Evolutionary conservation across 2,797 vertebrate genomes (phyloP).

Genomic region (Linurgus olivaceus): DNA sequence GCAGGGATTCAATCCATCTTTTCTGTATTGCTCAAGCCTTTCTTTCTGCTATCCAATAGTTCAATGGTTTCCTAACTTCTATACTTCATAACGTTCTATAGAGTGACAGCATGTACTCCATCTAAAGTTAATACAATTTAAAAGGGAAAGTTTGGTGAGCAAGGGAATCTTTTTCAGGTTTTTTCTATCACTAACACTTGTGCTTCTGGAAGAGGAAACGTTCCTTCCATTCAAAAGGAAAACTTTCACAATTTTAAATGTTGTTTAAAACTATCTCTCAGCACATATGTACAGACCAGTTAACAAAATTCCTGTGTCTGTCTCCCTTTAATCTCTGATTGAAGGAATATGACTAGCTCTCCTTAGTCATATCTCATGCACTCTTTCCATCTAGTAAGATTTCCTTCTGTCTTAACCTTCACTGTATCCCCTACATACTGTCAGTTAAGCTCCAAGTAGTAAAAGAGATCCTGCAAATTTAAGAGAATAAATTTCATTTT

Average conservation of each 20-base stretch:
- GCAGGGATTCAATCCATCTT: background rate
- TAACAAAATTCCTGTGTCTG: background rate
- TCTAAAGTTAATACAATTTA: background rate
- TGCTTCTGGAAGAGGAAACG: background rate
- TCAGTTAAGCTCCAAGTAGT: background rate
- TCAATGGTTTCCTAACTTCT: constrained; percentile 1
- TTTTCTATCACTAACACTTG: background rate
- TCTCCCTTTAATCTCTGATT: background rate
- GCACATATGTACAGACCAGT: background rate
- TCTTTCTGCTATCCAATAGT: background rate
- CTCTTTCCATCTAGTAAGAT: background rate
- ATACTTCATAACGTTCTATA: background rate
- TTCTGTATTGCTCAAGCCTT: background rate
- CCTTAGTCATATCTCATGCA: background rate
- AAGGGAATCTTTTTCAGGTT: background rate
- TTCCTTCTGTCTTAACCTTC: background rate
- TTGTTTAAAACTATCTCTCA: background rate
- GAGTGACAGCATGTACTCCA: background rate
- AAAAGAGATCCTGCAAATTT: background rate
- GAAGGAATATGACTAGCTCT: background rate
- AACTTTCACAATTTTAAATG: background rate
- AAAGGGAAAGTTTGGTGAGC: background rate
- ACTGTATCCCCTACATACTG: background rate
- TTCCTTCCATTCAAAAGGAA: background rate
- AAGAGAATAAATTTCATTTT: background rate